Percentiles rank a stretch among this genome's conserved stretches.
Conservation (phyloP, 2,888 invertebrate species). For the Anthophora plumipes region DNA sequence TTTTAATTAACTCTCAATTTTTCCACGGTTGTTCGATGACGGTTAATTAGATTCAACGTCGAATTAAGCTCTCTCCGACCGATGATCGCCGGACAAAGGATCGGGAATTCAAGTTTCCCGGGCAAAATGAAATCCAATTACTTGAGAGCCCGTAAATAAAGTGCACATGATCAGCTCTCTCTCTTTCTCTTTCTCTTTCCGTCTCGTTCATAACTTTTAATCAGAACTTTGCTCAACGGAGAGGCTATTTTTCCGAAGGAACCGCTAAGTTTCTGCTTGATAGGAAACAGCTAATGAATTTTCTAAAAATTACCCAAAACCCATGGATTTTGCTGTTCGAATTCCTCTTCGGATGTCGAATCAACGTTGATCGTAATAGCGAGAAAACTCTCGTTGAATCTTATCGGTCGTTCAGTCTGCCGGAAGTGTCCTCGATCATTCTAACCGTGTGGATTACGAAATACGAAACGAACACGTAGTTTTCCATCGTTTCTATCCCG, state of each 20-base stretch:
- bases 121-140: conserved; percentile 54
- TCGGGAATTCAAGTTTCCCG: conserved; percentile 41
- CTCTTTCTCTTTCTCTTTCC: background rate
- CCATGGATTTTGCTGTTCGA: background rate
- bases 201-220: conserved; percentile 52
- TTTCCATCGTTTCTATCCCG: conserved; percentile 46
- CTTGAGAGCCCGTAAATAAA: conserved; percentile 45
- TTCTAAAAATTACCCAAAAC: conserved; percentile 39
- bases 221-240: conserved; percentile 46
- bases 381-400: background rate
- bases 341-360: background rate
- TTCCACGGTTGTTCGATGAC: conserved; percentile 21
- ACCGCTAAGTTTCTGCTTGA: conserved; percentile 39
- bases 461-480: conserved; percentile 56
- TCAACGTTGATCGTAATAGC: background rate
- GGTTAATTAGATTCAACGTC: conserved; percentile 49
- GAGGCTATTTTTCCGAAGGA: conserved; percentile 44
- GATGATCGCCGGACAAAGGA: conserved; percentile 41
- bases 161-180: conserved; percentile 37
- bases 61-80: conserved; percentile 14
- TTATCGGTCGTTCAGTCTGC: conserved; percentile 8
- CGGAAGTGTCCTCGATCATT: conserved; percentile 67
- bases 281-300: conserved; percentile 49
- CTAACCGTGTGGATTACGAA: conserved; percentile 49
- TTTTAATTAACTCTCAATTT: conserved; percentile 37